phyloP scores from a whole-genome alignment of 2,797 vertebrate genomes.

The Lagorchestes hirsutus region DNA sequence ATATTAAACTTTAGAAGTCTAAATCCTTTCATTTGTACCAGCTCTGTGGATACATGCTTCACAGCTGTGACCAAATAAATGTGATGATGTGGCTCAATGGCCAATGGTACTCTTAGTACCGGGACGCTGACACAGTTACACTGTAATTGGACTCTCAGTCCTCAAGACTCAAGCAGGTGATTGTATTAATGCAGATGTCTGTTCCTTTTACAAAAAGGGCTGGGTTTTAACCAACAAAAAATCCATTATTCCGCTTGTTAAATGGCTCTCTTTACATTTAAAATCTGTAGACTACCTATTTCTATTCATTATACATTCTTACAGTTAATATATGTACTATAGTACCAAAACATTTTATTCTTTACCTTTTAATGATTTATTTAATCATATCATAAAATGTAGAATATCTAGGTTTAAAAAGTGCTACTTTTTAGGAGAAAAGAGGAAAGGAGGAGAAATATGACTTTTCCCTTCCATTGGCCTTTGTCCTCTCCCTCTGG shows the following conservation, averaged over 20 bases:
- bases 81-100: slow-evolving; percentile 33
- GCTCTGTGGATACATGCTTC: slow-evolving; percentile 58
- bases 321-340: slow-evolving; percentile 26
- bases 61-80: slow-evolving; percentile 49
- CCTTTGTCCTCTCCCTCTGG: background rate
- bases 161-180: slow-evolving; percentile 62
- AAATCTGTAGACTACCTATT: slow-evolving; percentile 49
- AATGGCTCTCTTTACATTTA: slow-evolving; percentile 58
- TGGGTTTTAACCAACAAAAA: slow-evolving; percentile 53
- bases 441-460: background rate
- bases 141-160: slow-evolving; percentile 48
- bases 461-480: background rate
- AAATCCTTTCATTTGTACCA: slow-evolving; percentile 38
- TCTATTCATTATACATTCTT: background rate
- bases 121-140: slow-evolving; percentile 45
- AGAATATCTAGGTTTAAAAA: slow-evolving; percentile 37
- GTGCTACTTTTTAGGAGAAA: slow-evolving; percentile 3
- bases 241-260: slow-evolving; percentile 54
- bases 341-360: slow-evolving; percentile 33
- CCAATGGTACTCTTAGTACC: slow-evolving; percentile 45
- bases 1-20: slow-evolving; percentile 59
- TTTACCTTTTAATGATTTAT: slow-evolving; percentile 47
- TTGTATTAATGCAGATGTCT: slow-evolving; percentile 64
- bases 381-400: slow-evolving; percentile 18
- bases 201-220: slow-evolving; percentile 57